Conservation (phyloP, 2,797 vertebrate species). For the Furcifer pardalis region DNA sequence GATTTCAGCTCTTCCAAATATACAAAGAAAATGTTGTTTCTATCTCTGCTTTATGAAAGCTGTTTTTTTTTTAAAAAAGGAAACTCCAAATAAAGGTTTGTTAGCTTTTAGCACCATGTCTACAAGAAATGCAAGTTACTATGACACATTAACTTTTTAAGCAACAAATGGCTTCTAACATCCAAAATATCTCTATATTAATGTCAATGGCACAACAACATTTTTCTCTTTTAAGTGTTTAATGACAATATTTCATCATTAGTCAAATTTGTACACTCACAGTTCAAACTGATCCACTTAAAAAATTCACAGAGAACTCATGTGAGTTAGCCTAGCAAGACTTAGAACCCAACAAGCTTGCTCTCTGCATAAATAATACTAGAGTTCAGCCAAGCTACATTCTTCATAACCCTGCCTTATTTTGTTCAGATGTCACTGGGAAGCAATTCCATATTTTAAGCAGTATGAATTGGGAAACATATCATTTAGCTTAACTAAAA, state of each 20-base stretch:
- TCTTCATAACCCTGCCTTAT: not conserved
- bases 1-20: slow-evolving; percentile 57
- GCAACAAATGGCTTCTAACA: slow-evolving; percentile 23
- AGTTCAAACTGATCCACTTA: not conserved
- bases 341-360: slow-evolving; percentile 25
- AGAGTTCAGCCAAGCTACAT: slow-evolving; percentile 34
- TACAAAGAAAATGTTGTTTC: slow-evolving; percentile 34
- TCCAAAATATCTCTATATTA: slow-evolving; percentile 31
- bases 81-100: slow-evolving; percentile 35
- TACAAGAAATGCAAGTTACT: slow-evolving; percentile 36
- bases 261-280: slow-evolving; percentile 19
- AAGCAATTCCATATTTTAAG: slow-evolving; percentile 18
- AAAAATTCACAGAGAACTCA: slow-evolving; percentile 2
- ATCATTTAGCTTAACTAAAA: slow-evolving; percentile 34
- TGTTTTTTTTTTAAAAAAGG: slow-evolving; percentile 27
- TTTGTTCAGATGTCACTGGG: not conserved
- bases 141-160: not conserved
- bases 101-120: slow-evolving; percentile 21
- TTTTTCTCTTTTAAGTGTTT: slow-evolving; percentile 19
- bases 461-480: slow-evolving; percentile 8
- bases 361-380: not conserved
- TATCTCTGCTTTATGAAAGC: slow-evolving; percentile 44
- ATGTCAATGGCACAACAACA: slow-evolving; percentile 34
- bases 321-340: slow-evolving; percentile 25
- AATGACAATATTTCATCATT: not conserved